Evolutionary conservation across 1,140 invertebrate species (phyloP).

Genomic region (Hypothenemus hampei): DNA sequence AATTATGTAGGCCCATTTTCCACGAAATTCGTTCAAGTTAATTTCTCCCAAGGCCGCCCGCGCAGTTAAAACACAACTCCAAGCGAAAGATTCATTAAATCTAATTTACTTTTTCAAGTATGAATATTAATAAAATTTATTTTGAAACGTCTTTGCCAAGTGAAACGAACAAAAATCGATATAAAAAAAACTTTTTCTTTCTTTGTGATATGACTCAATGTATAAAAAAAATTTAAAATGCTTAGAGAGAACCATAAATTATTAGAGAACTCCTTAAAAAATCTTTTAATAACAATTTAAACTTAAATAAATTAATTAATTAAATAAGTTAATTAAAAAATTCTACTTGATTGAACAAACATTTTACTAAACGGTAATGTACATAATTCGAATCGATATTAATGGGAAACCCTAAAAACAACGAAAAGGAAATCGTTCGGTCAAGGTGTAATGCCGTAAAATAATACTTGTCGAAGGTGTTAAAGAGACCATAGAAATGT

Average conservation of each 20-base stretch:
- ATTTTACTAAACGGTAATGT: background rate
- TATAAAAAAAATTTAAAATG: background rate
- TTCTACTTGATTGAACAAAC: background rate
- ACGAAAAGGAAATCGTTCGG: conserved; percentile 17
- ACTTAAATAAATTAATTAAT: background rate
- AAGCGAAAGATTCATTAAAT: background rate
- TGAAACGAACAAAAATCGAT: background rate
- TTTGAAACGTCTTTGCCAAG: no score
- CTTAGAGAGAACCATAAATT: background rate
- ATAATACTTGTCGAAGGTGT: conserved; percentile 24
- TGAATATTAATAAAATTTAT: no score
- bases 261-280: background rate
- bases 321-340: background rate
- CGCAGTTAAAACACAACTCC: no score
- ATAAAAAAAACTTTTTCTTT: background rate
- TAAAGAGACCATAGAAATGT: conserved; percentile 23
- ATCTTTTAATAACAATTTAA: background rate
- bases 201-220: background rate
- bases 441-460: conserved; percentile 29
- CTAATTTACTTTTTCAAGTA: background rate
- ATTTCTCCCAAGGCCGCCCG: background rate
- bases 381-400: background rate
- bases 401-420: conserved; percentile 1
- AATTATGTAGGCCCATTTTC: background rate
- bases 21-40: background rate